Percentiles rank a stretch among this genome's conserved stretches.
Conservation (phyloP, 1,140 invertebrate species). For the Drosophila ercepeae region DNA sequence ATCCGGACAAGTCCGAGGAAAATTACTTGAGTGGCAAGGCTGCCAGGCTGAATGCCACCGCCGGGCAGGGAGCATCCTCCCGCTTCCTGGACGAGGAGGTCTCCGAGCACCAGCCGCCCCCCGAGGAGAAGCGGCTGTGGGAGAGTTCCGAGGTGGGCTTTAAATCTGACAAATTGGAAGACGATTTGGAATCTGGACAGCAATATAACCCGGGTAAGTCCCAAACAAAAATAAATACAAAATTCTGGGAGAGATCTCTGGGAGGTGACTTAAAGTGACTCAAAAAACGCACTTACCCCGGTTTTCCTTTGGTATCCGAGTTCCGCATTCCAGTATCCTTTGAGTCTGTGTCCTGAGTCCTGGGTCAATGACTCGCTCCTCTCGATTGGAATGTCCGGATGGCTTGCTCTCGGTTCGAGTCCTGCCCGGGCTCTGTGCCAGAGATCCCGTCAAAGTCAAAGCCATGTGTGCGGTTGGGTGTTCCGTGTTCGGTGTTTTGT, state of each 20-base stretch:
- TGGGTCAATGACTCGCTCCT: not conserved
- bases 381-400: not conserved
- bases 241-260: too few relatives aligned
- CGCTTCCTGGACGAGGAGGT: slow-evolving; percentile 39
- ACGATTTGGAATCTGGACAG: slow-evolving; percentile 15
- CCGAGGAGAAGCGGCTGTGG: slow-evolving; percentile 12
- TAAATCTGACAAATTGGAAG: slow-evolving; percentile 11
- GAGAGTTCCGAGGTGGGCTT: not conserved
- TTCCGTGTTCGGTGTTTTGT: too few relatives aligned
- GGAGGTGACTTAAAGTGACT: not conserved
- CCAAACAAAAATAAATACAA: not conserved
- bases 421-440: not conserved
- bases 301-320: not conserved
- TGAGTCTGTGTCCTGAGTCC: not conserved
- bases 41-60: slow-evolving; percentile 16
- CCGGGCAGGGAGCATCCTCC: not conserved
- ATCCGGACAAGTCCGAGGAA: slow-evolving; percentile 21
- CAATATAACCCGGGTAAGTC: slow-evolving; percentile 37
- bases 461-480: slow-evolving; percentile 3
- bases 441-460: slow-evolving; percentile 32
- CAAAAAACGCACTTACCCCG: not conserved
- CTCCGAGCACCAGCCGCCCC: slow-evolving; percentile 30
- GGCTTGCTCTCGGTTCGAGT: not conserved
- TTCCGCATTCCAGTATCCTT: not conserved
- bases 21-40: slow-evolving; percentile 39